phyloP scores from a whole-genome alignment of 1,140 invertebrate species.

The Notospermus geniculatus region DNA sequence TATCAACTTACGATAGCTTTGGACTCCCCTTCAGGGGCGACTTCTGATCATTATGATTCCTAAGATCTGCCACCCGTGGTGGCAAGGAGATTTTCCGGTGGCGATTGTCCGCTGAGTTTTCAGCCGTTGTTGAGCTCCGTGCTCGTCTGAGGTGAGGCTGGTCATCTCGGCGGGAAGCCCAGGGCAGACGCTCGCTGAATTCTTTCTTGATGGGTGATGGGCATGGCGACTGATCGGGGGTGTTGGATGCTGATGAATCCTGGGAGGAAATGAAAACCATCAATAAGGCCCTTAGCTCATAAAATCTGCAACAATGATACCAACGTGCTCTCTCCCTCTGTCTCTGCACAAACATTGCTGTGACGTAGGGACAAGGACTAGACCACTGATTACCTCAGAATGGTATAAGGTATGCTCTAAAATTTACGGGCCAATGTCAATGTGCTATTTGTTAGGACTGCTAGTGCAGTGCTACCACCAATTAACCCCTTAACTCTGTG shows the following conservation, averaged over 20 bases:
- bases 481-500: too few species aligned
- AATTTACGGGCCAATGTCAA: too few species aligned
- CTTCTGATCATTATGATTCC: background rate
- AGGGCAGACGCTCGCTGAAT: conserved; percentile 30
- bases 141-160: conserved; percentile 32
- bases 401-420: too few species aligned
- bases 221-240: conserved; percentile 41
- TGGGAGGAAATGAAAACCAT: conserved; percentile 16
- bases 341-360: too few species aligned
- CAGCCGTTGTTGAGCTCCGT: conserved; percentile 48
- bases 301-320: too few species aligned
- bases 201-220: conserved; percentile 33
- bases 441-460: too few species aligned
- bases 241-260: conserved; percentile 36
- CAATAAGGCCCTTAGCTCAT: too few species aligned
- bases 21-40: background rate
- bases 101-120: conserved; percentile 20
- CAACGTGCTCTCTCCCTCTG: too few species aligned
- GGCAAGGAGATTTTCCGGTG: background rate
- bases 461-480: too few species aligned
- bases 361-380: too few species aligned
- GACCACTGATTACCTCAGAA: too few species aligned
- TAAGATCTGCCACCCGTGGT: background rate
- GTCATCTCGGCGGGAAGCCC: conserved; percentile 36
- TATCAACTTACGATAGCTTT: background rate